A percentile compares a stretch with the other conserved stretches of the same genome.
Evolutionary conservation across 2,797 vertebrate genomes (phyloP).

Genomic region (Diplodus sargus): DNA sequence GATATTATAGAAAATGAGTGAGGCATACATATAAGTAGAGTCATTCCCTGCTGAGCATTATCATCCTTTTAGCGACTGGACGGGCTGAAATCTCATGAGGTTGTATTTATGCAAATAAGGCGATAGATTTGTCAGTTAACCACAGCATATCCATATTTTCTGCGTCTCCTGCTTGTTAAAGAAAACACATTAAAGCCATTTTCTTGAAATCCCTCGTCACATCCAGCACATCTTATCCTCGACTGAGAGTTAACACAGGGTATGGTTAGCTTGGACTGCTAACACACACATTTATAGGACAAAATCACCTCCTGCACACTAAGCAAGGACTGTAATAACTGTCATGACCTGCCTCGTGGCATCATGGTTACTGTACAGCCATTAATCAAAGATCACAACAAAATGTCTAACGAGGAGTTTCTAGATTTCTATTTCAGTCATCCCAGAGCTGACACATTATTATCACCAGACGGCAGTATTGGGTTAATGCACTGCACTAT

Average conservation of each 20-base stretch:
- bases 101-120: no score
- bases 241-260: background rate
- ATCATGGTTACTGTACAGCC: background rate
- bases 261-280: background rate
- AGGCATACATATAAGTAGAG: no score
- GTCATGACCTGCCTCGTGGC: background rate
- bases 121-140: no score
- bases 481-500: background rate
- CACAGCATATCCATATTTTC: no score
- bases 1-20: no score
- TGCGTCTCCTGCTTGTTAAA: no score
- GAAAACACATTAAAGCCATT: no score
- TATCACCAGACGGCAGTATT: background rate
- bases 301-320: background rate
- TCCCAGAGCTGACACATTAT: background rate
- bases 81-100: slow-evolving; percentile 1
- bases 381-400: background rate
- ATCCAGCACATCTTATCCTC: no score
- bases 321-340: background rate
- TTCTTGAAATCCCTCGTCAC: no score
- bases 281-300: background rate
- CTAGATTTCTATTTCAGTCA: background rate
- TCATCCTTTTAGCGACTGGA: background rate
- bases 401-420: background rate
- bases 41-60: slow-evolving; percentile 5